Percentiles rank a stretch among this genome's conserved stretches.
Evolutionary conservation across 37 sponge, comb jelly and placozoan species (phyloP).

Genomic region (Chondrosia reniformis): DNA sequence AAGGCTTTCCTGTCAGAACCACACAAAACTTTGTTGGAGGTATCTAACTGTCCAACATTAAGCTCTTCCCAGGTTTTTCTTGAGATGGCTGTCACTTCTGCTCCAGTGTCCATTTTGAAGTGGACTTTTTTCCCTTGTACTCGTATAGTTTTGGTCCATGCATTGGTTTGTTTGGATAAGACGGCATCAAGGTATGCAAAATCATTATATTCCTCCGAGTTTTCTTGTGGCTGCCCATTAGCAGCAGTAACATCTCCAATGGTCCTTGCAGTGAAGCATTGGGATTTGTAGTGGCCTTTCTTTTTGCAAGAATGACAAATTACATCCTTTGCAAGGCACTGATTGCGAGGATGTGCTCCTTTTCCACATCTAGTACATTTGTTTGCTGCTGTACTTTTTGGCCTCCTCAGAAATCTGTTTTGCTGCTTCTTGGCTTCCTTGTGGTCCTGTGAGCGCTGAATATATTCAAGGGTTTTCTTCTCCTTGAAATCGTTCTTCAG

Average conservation of each 20-base stretch:
- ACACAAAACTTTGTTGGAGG: background rate
- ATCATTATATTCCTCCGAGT: background rate
- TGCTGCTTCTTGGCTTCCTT: background rate
- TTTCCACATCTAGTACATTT: constrained; percentile 17
- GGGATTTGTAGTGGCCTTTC: constrained; percentile 45
- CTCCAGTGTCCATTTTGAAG: constrained; percentile 37
- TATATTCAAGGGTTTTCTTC: background rate
- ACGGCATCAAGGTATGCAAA: constrained; percentile 16
- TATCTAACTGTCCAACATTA: background rate
- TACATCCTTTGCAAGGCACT: constrained; percentile 34
- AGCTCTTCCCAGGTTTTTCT: background rate
- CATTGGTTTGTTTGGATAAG: background rate
- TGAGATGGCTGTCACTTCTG: constrained; percentile 22
- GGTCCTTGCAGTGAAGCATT: background rate
- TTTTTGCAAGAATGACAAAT: constrained; percentile 36
- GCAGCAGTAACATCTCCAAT: background rate
- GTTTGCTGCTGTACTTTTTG: background rate
- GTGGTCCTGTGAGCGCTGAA: background rate
- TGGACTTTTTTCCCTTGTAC: background rate
- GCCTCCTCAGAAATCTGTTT: background rate
- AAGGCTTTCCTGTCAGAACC: background rate
- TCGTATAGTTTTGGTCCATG: constrained; percentile 9
- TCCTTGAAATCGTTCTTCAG: background rate
- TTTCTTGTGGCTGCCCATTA: too few relatives aligned
- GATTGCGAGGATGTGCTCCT: constrained; percentile 4